Base-by-base conservation (phyloP, 1,140 invertebrate genomes). In the Saccostrea cuccullata region DNA sequence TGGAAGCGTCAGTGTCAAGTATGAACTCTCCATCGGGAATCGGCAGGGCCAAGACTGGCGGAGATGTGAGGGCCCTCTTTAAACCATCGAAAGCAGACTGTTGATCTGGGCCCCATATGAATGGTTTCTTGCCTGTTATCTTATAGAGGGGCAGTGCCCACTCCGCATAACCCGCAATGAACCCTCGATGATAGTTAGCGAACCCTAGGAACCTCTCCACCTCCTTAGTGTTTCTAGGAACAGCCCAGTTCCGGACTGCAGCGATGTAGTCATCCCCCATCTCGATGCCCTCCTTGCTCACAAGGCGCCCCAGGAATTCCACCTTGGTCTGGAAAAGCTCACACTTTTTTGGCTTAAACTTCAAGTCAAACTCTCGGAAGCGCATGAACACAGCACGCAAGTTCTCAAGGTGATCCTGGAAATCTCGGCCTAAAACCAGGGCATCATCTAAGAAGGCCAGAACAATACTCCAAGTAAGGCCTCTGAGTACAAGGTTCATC, bases 151-250 rank as follows among this genome's bases (percentile, higher is more conserved):
- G 87, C n/a, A 26, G 77, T 9, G 88, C 88, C 26, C 2, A 6
- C 15, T 26, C 1, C 3, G 23, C n/a, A 58, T 56, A 23, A 55
- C 36, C 88, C 55, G 83, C 58, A 87, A 55, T 67, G 26, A 83
- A 56, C 55, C 47, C 40, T 8, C 84, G 47, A 26, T 85, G 58
- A 30, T 85, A 85, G 1, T 86, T 86, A 30, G 89, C 86, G 20
- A 93, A 85, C 40, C 92, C 92, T 6, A 94, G 56, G 83, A 95
- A 94, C n/a, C 90, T 82, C 86, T 89, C 60, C 3, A 95, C 82
- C 13, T 92, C 88, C 60, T 89, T 92, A 0, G 90, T 36, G 58
- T 91, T 92, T 13, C 12, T 90, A 36, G 94, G 94, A 15, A 60
- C 86, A 13, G 92, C 91, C 88, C 90, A 93, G n/a, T 93, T 55